phyloP scores from a whole-genome alignment of 2,113 vertebrate species.

The Halichoeres trimaculatus region DNA sequence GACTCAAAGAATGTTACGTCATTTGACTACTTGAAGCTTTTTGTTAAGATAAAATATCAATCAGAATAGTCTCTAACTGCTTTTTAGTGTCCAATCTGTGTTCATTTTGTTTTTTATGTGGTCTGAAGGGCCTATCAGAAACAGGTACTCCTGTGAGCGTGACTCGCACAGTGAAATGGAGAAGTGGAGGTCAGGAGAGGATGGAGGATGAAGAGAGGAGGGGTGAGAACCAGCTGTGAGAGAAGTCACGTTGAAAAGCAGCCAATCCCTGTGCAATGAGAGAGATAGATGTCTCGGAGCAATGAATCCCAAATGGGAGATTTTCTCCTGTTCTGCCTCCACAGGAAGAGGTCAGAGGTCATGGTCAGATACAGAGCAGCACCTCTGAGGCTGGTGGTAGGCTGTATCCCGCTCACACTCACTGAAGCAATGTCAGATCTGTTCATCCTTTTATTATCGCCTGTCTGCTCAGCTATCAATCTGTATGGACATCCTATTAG shows the following conservation, averaged over 20 bases:
- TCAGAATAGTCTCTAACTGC: background rate
- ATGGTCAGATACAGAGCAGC: constrained; percentile 28
- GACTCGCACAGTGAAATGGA: constrained; percentile 6
- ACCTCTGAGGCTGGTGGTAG: background rate
- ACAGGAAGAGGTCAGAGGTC: constrained; percentile 38
- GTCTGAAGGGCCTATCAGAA: background rate
- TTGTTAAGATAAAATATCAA: no score
- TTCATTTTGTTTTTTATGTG: background rate
- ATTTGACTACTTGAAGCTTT: no score
- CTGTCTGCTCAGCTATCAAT: background rate
- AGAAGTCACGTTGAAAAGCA: constrained; percentile 6
- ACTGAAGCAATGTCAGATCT: constrained; percentile 16
- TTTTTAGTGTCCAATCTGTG: background rate
- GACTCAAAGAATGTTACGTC: no score
- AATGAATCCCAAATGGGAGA: constrained; percentile 14
- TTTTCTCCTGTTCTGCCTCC: background rate
- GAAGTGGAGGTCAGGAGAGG: constrained; percentile 26
- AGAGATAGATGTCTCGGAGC: constrained; percentile 17
- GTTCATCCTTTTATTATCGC: background rate
- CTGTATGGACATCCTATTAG: background rate
- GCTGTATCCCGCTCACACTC: background rate
- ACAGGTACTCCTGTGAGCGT: constrained; percentile 5
- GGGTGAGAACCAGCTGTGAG: background rate
- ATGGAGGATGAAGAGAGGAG: constrained; percentile 9
- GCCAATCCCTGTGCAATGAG: constrained; percentile 3